Evolutionary conservation across 2,888 invertebrate species (phyloP), one percentile per base, ranked within the genome.

Genomic region (Cheilosia soror): DNA sequence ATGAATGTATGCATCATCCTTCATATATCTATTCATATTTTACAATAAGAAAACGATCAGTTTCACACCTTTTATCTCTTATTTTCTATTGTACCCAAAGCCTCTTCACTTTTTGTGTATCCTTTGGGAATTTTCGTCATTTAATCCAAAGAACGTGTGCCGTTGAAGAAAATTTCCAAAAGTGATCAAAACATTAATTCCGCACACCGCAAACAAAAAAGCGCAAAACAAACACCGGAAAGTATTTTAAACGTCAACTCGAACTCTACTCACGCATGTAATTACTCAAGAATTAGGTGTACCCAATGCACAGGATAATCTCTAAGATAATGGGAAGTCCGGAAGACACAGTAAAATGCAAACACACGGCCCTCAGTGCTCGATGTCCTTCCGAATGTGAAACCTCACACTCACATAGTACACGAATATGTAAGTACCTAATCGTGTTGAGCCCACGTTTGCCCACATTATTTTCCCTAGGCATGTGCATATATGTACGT

Each of bases 111-210:
- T 20, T 62, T 29, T 44, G 27, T 60, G 5, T 31, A 58, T 51
- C 63, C 47, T 65, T 77, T 71, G 62, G 76, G 76, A 66, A 81
- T 85, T 80, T 69, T 62, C 33, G 3, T 2, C 47, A 27, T 6
- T 37, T 85, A 85, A 85, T 80, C 85, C 85, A 13, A 62, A 71
- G 47, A 85, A 85, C 76, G 85, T 85, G 85, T 85, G 72, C 62
- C 57, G 53, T 81, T 44, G 49, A 57, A 68, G 55, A 66, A 72
- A 55, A 33, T 63, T 75, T 69, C 71, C 71, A 13, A 57, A 75
- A 73, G 37, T 29, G 60, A 76, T 72, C 65, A 66, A 62, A 72
- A 63, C 58, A 84, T 78, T 83, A 78, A 83, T 71, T 79, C 84
- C 69, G 37, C 11, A 79, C 60, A 60, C 79, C 73, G 29, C 81